Base-by-base conservation (phyloP, 2,113 vertebrate species). In the Apteryx owenii region DNA sequence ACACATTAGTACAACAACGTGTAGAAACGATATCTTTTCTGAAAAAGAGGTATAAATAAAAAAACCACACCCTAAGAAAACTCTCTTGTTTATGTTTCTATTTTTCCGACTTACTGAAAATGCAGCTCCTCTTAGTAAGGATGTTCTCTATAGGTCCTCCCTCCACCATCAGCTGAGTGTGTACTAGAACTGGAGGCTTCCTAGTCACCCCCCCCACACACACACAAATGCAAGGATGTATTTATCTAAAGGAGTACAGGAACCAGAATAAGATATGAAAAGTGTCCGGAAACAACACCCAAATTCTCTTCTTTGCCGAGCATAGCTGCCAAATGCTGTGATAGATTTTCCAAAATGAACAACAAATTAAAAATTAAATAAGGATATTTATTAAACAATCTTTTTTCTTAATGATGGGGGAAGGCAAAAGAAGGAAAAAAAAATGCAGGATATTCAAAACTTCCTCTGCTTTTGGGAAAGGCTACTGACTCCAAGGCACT, bases 151-250 rank as follows among this genome's bases (percentile, higher is more conserved):
- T 13, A 69, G 58, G 65, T 29, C 22, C 19, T 85, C 38, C 23
- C 89, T 51, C 69, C 72, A 68, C 16, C n/a, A 38, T 64, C 42
- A 91, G 16, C 3, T 11, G 6, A 2, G 1, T 51, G 53, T 0
- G 3, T 8, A 36, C 25, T n/a, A 60, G n/a, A 90, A 72, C 23
- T 88, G 71, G 20, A 90, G 28, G 6, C 61, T 87, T 91, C 62
- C 71, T 33, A 88, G 51, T 12, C 81, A 46, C 38, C 26, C 21
- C 0, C 0, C 22, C 0, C 22, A 46, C 20, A 23, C 0, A 0
- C 19, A 29, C 0, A 1, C 7, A 77, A 26, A 50, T 25, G 9
- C 14, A 79, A 65, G 44, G 33, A 76, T 64, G 60, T 25, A 70
- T 83, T 92, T 88, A 53, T 22, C 16, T 19, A 94, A 84, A 28